A percentile compares a stretch with the other conserved stretches of the same genome.
Evolutionary conservation across 2,113 vertebrate genomes (phyloP).

Genomic region (Actinemys pallida): DNA sequence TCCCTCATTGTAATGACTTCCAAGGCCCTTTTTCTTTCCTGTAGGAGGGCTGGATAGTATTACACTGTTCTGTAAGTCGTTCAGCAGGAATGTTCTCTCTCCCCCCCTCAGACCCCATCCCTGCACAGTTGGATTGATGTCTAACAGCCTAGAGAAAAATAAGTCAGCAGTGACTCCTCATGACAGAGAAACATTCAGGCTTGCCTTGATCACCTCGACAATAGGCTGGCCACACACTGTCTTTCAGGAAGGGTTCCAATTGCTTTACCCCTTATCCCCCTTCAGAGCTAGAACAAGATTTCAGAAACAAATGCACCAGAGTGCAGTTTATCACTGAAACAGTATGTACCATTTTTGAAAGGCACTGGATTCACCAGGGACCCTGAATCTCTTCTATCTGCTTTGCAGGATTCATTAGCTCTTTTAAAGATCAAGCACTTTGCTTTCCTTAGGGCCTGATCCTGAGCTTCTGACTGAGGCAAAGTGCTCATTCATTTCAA

Average conservation of each 20-base stretch:
- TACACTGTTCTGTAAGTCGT: background rate
- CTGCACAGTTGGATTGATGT: background rate
- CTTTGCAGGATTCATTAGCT: accelerated
- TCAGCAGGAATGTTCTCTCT: background rate
- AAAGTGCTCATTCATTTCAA: background rate
- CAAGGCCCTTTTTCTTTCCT: background rate
- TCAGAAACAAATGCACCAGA: background rate
- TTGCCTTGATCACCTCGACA: background rate
- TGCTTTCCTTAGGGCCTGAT: background rate
- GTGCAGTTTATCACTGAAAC: background rate
- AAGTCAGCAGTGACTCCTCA: background rate
- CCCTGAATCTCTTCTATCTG: background rate
- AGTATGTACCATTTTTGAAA: background rate
- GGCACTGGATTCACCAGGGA: background rate
- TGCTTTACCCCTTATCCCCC: background rate
- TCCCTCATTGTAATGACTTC: background rate
- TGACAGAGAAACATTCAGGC: background rate
- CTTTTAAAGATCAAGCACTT: background rate
- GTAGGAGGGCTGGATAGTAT: background rate
- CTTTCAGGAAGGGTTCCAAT: background rate
- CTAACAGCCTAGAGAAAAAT: background rate
- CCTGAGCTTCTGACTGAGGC: background rate
- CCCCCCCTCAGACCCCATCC: background rate
- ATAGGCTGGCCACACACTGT: background rate
- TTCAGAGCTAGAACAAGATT: background rate